A percentile compares a stretch with the other conserved stretches of the same genome.
Evolutionary conservation across 1,140 invertebrate species (phyloP).

Genomic region (Gonioctena quinquepunctata): DNA sequence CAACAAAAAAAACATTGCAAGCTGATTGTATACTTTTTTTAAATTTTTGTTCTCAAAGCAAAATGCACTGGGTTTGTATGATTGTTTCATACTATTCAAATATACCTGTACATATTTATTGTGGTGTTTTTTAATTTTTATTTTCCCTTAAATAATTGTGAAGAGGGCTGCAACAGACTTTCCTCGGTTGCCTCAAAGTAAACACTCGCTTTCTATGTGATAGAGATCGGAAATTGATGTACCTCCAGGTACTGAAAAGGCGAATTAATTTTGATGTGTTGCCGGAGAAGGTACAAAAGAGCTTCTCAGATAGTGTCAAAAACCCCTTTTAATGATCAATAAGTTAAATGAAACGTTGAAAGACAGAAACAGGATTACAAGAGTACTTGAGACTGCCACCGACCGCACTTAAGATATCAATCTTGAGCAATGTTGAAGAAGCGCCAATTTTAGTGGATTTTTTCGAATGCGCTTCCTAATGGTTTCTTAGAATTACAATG

Average conservation of each 20-base stretch:
- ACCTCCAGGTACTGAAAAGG: neutral
- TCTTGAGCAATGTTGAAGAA: slow-evolving; percentile 26
- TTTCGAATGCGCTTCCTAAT: slow-evolving; percentile 31
- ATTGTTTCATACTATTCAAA: too few species aligned
- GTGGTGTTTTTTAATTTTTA: too few species aligned
- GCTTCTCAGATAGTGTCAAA: slow-evolving; percentile 30
- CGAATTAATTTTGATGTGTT: neutral
- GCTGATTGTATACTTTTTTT: too few species aligned
- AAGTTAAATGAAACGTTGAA: slow-evolving; percentile 38
- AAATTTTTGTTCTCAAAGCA: too few species aligned
- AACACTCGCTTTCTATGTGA: neutral
- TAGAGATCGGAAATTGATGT: neutral
- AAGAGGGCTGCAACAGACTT: too few species aligned
- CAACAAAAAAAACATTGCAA: too few species aligned
- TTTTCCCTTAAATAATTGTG: too few species aligned
- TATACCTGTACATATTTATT: too few species aligned
- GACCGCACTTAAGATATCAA: slow-evolving; percentile 40
- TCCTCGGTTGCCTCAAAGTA: too few species aligned
- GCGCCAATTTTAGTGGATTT: slow-evolving; percentile 29
- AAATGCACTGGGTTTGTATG: too few species aligned
- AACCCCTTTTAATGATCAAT: slow-evolving; percentile 34
- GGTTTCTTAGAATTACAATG: slow-evolving; percentile 30
- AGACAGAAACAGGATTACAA: slow-evolving; percentile 31
- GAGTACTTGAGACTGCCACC: slow-evolving; percentile 36
- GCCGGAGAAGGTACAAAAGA: neutral